These are phyloP conservation scores for Plagodis dolabraria DNA, from an alignment of 2,888 invertebrate genomes.

Conservation along the genomic window DNA sequence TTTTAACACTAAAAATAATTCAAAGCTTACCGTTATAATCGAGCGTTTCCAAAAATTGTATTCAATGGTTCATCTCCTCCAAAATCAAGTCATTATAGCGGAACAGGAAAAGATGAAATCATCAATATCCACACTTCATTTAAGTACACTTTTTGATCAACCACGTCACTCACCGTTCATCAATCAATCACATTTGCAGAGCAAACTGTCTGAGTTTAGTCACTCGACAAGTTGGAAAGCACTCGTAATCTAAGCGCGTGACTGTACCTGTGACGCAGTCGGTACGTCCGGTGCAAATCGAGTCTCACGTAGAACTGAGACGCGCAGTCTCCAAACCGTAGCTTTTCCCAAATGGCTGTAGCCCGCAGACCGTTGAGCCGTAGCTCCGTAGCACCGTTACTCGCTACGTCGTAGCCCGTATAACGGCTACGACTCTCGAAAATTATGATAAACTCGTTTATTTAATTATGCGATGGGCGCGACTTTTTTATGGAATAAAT, in stretches of 20 bases:
- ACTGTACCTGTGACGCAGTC: constrained; percentile 19
- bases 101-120: constrained; percentile 3
- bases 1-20: too few species aligned
- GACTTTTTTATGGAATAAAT: constrained; percentile 15
- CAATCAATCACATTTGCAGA: constrained; percentile 61
- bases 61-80: constrained; percentile 38
- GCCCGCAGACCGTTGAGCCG: constrained; percentile 23
- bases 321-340: constrained; percentile 77
- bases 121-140: constrained; percentile 36
- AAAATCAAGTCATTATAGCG: constrained; percentile 22
- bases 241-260: constrained; percentile 23
- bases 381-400: constrained; percentile 41
- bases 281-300: constrained; percentile 47
- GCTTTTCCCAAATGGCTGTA: constrained; percentile 54
- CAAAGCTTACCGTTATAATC: constrained; percentile 28
- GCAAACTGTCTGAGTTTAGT: constrained; percentile 18
- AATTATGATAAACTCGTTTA: constrained; percentile 57
- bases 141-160: constrained; percentile 34
- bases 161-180: constrained; percentile 64
- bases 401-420: constrained; percentile 46
- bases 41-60: constrained; percentile 38
- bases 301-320: constrained; percentile 65
- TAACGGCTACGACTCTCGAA: constrained; percentile 40
- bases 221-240: constrained; percentile 17
- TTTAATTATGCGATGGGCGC: constrained; percentile 51